Evolutionary conservation across 2,888 invertebrate genomes (phyloP).

Genomic region (Empis stercorea): DNA sequence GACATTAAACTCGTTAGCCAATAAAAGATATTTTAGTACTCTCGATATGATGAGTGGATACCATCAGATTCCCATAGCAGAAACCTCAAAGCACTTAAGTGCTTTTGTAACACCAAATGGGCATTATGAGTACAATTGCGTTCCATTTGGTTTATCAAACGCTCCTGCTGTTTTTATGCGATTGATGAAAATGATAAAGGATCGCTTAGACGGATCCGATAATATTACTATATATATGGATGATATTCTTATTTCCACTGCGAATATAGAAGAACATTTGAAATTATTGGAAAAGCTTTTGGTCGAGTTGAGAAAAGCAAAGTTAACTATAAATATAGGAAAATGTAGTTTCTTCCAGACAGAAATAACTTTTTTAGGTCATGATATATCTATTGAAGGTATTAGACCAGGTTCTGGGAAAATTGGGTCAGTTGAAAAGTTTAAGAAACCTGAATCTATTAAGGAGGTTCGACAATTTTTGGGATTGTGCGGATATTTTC

Average conservation of each 20-base stretch:
- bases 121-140: conserved; percentile 19
- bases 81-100: conserved; percentile 11
- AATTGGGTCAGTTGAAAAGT: conserved; percentile 10
- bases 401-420: conserved; percentile 15
- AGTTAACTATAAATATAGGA: background rate
- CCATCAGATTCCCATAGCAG: conserved; percentile 6
- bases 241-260: conserved; percentile 1
- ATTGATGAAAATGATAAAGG: background rate
- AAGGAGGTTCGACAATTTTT: conserved; percentile 19
- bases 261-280: background rate
- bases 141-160: conserved; percentile 19
- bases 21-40: conserved; percentile 2
- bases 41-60: conserved; percentile 8
- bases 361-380: background rate
- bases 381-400: conserved; percentile 1
- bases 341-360: background rate
- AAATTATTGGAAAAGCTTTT: background rate
- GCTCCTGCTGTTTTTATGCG: conserved; percentile 16
- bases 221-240: background rate
- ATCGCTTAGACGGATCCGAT: background rate
- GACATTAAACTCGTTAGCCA: conserved; percentile 3
- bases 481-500: conserved; percentile 21
- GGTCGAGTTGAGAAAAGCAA: background rate
- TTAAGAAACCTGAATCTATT: conserved; percentile 10
- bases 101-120: conserved; percentile 20